These are phyloP conservation scores for Caracal caracal DNA, from an alignment of 2,113 vertebrate genomes.

Conservation along the genomic window DNA sequence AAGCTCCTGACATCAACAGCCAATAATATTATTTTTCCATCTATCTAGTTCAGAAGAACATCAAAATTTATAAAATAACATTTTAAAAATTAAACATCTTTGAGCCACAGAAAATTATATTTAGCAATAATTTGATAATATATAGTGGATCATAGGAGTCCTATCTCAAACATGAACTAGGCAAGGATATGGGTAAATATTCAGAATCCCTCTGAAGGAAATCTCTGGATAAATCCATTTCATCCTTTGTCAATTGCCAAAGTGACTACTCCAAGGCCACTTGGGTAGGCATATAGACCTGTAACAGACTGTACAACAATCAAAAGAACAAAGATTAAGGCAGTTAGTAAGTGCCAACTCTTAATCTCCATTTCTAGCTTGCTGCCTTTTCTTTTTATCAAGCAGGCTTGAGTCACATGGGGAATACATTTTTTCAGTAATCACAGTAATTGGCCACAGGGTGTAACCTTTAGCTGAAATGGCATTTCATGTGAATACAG, in stretches of 20 bases:
- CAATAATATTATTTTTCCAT: background rate
- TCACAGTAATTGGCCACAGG: background rate
- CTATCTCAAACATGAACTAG: background rate
- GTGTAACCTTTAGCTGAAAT: background rate
- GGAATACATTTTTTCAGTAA: background rate
- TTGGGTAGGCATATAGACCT: background rate
- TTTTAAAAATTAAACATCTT: background rate
- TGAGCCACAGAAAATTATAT: background rate
- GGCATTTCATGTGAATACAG: background rate
- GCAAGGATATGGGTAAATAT: background rate
- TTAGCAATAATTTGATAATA: background rate
- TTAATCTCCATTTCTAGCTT: background rate
- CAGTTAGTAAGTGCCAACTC: background rate
- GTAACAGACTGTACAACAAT: background rate
- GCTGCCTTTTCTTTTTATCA: background rate
- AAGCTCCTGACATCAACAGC: background rate
- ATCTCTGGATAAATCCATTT: background rate
- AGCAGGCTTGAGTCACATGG: background rate
- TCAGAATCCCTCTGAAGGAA: conserved; percentile 18
- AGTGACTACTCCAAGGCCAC: background rate
- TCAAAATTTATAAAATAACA: background rate
- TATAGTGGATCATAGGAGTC: background rate
- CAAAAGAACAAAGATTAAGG: background rate
- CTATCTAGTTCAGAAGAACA: background rate
- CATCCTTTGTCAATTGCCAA: background rate